Base-by-base conservation (phyloP, 2,113 vertebrate species). In the Centrocercus urophasianus region DNA sequence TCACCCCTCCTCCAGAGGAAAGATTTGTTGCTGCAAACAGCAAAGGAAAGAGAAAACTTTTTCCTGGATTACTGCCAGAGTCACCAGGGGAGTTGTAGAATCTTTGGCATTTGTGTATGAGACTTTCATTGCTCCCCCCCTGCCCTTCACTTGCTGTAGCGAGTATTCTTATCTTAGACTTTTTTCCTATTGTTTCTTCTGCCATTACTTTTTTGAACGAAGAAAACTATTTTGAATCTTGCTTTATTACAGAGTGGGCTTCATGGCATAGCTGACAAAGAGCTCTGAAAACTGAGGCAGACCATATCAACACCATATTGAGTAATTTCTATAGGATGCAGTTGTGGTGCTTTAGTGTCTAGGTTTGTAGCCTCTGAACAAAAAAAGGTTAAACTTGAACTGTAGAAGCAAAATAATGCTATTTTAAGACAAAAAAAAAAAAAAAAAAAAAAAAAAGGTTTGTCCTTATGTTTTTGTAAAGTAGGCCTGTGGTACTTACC, bases 41-140 rank as follows among this genome's bases (percentile, higher is more conserved):
- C 92, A 91, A 93, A 93, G 95, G 94, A 67, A 97, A 95, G 93
- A 96, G 96, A 97, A 97, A 97, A 83, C 94, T 93, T 96, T 97
- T 97, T 96, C 94, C 89, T 98, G 98, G 96, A 94, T 88, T 56
- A 25, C 63, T 93, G 96, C 97, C 97, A 96, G 89, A 34, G 83
- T 84, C 94, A 83, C 94, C 95, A 96, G 66, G 94, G 96, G 96
- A 96, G 93, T 96, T 96, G 90, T 94, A 95, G 89, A 97, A 96
- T 97, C 96, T 93, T 93, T 96, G 97, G 96, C 97, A 96, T 98
- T 96, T 96, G 86, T 86, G 75, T 74, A 91, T 87, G 90, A 90
- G 95, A 92, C 95, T 96, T 97, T 80, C 95, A 95, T 95, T 90
- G 69, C 92, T 89, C 57, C 32, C 66, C 66, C 4, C 32, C 86